These are phyloP conservation scores for Dolichopus griseipennis DNA, from an alignment of 2,888 invertebrate genomes.

Conservation along the genomic window DNA sequence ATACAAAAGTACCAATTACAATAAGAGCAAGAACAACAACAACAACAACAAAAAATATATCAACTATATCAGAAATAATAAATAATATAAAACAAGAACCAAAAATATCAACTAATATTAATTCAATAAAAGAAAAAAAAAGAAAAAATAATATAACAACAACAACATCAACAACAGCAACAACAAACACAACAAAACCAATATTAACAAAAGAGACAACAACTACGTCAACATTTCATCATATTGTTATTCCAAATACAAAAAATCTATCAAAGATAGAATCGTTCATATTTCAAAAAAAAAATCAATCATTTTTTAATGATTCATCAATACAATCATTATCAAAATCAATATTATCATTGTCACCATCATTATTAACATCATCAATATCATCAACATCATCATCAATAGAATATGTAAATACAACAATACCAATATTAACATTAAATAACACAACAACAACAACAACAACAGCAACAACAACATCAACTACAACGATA, in stretches of 20 bases:
- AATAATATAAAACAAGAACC: constrained; percentile 2
- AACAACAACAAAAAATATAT: constrained; percentile 16
- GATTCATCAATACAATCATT: not conserved
- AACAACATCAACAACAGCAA: constrained; percentile 8
- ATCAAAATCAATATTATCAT: not conserved
- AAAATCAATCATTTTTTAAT: not conserved
- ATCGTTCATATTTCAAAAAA: constrained; percentile 14
- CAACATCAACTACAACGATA: constrained; percentile 23
- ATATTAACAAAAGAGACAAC: constrained; percentile 20
- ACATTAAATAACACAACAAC: constrained; percentile 14
- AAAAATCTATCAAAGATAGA: constrained; percentile 8
- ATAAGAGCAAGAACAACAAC: constrained; percentile 19
- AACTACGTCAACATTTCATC: constrained; percentile 24
- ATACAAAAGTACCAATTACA: constrained; percentile 16
- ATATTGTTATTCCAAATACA: not conserved
- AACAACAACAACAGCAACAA: constrained; percentile 19
- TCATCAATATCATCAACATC: constrained; percentile 13
- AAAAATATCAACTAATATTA: not conserved
- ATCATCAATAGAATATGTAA: too few species aligned
- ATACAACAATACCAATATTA: too few species aligned
- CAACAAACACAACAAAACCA: constrained; percentile 12
- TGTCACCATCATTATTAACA: constrained; percentile 13
- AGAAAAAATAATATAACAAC: constrained; percentile 18
- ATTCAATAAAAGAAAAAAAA: constrained; percentile 13
- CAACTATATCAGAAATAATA: constrained; percentile 15